Conservation (phyloP, 2,888 invertebrate genomes). For the Druceiella hillmani region DNA sequence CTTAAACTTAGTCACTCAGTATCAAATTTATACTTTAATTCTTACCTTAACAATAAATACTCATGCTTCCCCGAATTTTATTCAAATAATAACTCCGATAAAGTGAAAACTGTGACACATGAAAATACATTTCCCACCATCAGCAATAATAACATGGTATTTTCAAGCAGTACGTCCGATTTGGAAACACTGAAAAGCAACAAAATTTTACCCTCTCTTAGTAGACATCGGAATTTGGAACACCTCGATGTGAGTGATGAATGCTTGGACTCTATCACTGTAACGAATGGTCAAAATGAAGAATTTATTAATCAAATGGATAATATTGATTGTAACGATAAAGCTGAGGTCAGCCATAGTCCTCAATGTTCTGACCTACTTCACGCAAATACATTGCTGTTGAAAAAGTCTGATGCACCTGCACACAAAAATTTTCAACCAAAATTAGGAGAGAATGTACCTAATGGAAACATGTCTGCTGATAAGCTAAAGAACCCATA, state of each 20-base stretch:
- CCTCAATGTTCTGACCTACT: too few relatives aligned
- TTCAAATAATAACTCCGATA: slow-evolving; percentile 13
- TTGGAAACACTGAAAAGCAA: slow-evolving; percentile 35
- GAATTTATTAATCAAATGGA: neutral
- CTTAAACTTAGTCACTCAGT: slow-evolving; percentile 14
- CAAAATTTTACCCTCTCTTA: slow-evolving; percentile 37
- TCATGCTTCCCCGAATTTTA: slow-evolving; percentile 9
- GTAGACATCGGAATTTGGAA: slow-evolving; percentile 36
- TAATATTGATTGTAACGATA: neutral
- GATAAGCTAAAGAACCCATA: too few relatives aligned
- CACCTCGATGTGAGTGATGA: slow-evolving; percentile 46
- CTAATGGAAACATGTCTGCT: too few relatives aligned
- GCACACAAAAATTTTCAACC: too few relatives aligned
- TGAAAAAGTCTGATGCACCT: too few relatives aligned
- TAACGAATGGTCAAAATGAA: slow-evolving; percentile 13
- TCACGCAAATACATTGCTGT: too few relatives aligned
- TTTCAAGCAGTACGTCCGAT: slow-evolving; percentile 37
- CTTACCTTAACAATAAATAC: slow-evolving; percentile 5
- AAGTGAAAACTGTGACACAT: slow-evolving; percentile 8
- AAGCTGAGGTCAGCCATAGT: too few relatives aligned
- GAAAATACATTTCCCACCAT: slow-evolving; percentile 9
- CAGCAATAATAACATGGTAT: slow-evolving; percentile 17
- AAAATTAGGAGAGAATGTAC: too few relatives aligned
- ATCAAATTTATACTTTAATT: slow-evolving; percentile 13
- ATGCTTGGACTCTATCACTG: slow-evolving; percentile 30